These are phyloP conservation scores for Eclectus roratus DNA, from an alignment of 2,113 vertebrate species.

Conservation along the genomic window DNA sequence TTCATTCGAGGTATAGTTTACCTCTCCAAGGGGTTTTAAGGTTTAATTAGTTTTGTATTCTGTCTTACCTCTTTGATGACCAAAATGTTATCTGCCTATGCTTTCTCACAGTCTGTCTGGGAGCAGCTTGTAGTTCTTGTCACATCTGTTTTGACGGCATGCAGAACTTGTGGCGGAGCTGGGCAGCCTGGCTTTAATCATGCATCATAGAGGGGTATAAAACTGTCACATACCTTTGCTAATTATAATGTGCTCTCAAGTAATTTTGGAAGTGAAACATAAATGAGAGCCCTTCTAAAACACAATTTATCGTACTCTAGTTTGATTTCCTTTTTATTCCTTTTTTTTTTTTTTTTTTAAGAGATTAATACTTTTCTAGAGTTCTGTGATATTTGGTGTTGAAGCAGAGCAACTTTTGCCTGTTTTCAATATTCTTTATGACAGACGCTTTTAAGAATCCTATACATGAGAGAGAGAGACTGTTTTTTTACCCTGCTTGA, in stretches of 20 bases:
- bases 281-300: conserved; percentile 33
- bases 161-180: conserved; percentile 4
- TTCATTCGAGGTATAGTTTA: neutral
- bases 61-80: conserved; percentile 14
- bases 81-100: conserved; percentile 35
- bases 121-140: conserved; percentile 36
- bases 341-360: neutral
- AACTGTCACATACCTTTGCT: conserved; percentile 67
- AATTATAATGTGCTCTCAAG: conserved; percentile 67
- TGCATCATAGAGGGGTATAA: conserved; percentile 55
- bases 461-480: neutral
- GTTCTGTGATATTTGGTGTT: neutral
- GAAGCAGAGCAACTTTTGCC: neutral
- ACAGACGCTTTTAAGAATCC: neutral
- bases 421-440: neutral
- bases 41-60: neutral
- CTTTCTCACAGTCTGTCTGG: conserved; percentile 14
- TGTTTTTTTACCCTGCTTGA: neutral
- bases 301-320: conserved; percentile 16
- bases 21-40: neutral
- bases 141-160: conserved; percentile 56
- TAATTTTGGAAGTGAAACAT: conserved; percentile 57
- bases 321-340: conserved; percentile 19
- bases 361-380: neutral
- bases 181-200: conserved; percentile 66